A percentile compares a stretch with the other conserved stretches of the same genome.
Evolutionary conservation across 2,888 invertebrate genomes (phyloP).

Genomic region (Heliconius ismenius): DNA sequence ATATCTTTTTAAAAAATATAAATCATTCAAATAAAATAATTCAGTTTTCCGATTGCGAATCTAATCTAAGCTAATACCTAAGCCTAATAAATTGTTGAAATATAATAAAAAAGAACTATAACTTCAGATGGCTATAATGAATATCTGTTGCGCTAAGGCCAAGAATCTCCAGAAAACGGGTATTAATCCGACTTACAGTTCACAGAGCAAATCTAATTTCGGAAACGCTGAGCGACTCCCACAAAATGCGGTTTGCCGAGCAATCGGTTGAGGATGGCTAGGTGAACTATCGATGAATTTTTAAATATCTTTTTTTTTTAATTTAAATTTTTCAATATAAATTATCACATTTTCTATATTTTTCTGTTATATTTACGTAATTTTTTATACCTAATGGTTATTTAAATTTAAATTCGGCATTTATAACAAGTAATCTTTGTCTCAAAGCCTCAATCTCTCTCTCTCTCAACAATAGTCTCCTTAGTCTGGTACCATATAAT

Average conservation of each 20-base stretch:
- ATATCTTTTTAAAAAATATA: too few species aligned
- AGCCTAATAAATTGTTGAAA: background rate
- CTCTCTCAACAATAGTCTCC: too few species aligned
- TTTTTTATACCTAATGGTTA: too few species aligned
- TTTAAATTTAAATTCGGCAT: too few species aligned
- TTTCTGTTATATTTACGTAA: too few species aligned
- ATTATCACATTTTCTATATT: background rate
- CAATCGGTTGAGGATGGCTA: conserved; percentile 50
- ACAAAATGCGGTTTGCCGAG: conserved; percentile 68
- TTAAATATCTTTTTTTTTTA: background rate
- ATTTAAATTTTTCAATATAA: background rate
- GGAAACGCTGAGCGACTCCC: conserved; percentile 62
- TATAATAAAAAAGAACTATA: background rate
- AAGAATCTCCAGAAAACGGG: conserved; percentile 50
- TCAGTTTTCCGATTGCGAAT: too few species aligned
- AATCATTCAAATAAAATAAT: too few species aligned
- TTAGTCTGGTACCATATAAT: too few species aligned
- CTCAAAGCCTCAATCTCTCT: too few species aligned
- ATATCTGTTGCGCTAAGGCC: conserved; percentile 20
- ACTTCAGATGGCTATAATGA: background rate
- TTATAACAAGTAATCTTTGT: too few species aligned
- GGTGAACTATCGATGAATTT: conserved; percentile 4
- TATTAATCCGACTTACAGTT: conserved; percentile 70
- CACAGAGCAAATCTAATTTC: conserved; percentile 72
- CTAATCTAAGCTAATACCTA: too few species aligned